Evolutionary conservation across 1,140 invertebrate genomes (phyloP).

Genomic region (Leptinotarsa lineolata): DNA sequence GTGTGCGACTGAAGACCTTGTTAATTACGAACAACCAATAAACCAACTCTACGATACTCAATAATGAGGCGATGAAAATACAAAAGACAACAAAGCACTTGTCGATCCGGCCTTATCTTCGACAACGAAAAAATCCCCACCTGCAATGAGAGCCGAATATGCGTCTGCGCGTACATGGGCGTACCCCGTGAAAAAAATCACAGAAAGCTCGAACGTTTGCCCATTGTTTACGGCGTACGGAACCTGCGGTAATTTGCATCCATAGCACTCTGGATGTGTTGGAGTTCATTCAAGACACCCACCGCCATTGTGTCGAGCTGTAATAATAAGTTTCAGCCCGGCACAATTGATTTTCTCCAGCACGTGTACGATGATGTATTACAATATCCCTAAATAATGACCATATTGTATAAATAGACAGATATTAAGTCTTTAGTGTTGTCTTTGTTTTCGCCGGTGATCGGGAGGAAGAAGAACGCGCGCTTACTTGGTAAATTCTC

Average conservation of each 20-base stretch:
- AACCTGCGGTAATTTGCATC: slow-evolving; percentile 49
- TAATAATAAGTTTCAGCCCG: slow-evolving; percentile 51
- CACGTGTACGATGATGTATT: slow-evolving; percentile 54
- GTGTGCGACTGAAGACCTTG: neutral
- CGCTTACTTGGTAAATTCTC: neutral
- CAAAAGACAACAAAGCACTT: slow-evolving; percentile 8
- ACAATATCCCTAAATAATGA: slow-evolving; percentile 53
- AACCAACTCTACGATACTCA: neutral
- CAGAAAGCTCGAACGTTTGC: slow-evolving; percentile 39
- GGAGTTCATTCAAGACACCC: slow-evolving; percentile 49
- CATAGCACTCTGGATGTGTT: slow-evolving; percentile 46
- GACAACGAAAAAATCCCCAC: slow-evolving; percentile 15
- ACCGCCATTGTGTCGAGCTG: slow-evolving; percentile 49
- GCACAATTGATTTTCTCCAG: slow-evolving; percentile 52
- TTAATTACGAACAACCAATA: neutral
- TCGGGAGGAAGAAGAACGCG: slow-evolving; percentile 1
- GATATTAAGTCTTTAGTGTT: slow-evolving; percentile 14
- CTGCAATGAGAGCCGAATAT: neutral
- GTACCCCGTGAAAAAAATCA: slow-evolving; percentile 35
- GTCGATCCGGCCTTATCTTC: neutral
- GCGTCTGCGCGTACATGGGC: slow-evolving; percentile 25
- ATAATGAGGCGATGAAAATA: slow-evolving; percentile 9
- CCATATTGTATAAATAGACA: slow-evolving; percentile 50
- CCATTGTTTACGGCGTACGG: slow-evolving; percentile 45
- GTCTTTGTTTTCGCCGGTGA: slow-evolving; percentile 1